Evolutionary conservation across 2,888 invertebrate genomes (phyloP).

Genomic region (Drosophila neonasuta): DNA sequence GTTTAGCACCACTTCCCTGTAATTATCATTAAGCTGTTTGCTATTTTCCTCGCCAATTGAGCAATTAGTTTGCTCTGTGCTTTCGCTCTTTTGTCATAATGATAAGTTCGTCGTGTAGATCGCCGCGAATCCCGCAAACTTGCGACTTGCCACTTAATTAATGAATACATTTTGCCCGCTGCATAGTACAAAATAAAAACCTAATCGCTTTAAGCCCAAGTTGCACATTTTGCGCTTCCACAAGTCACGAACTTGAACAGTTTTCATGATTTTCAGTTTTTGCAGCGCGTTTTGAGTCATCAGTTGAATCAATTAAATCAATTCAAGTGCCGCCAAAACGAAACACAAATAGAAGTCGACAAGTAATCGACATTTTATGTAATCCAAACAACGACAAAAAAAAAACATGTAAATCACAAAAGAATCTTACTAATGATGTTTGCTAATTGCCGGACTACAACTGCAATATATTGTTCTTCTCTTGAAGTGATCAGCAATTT

Average conservation of each 20-base stretch:
- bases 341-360: not conserved
- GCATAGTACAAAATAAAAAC: conserved; percentile 24
- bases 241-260: conserved; percentile 59
- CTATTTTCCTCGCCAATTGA: conserved; percentile 51
- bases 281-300: conserved; percentile 25
- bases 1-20: conserved; percentile 30
- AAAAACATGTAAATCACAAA: not conserved
- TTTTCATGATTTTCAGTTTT: conserved; percentile 36
- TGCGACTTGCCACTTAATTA: conserved; percentile 37
- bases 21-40: conserved; percentile 57
- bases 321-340: conserved; percentile 13
- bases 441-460: conserved; percentile 1
- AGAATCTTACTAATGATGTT: conserved; percentile 26
- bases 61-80: conserved; percentile 60
- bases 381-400: not conserved
- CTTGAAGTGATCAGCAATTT: not conserved
- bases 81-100: conserved; percentile 46
- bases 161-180: conserved; percentile 30
- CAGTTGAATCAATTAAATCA: conserved; percentile 25
- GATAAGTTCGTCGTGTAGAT: conserved; percentile 26
- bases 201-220: conserved; percentile 55
- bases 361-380: conserved; percentile 8
- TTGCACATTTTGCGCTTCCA: conserved; percentile 50
- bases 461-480: not conserved
- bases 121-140: conserved; percentile 29